Conservation (phyloP, 1,140 invertebrate species). For the Eubasilissa regina region DNA sequence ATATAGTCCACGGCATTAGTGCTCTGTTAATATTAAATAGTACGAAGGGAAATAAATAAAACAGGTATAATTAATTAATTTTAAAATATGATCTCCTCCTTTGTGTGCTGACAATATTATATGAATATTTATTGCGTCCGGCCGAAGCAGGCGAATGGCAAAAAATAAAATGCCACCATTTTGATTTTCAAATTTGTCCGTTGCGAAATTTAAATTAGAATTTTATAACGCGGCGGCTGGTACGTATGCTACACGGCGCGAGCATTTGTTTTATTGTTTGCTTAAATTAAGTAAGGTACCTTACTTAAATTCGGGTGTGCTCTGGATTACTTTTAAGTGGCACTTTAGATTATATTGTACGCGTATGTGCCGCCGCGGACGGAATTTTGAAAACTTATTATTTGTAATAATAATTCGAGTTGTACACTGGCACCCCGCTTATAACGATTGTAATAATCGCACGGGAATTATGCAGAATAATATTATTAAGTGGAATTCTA, state of each 20-base stretch:
- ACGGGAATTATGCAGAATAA: no score
- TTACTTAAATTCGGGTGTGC: no score
- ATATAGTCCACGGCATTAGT: background rate
- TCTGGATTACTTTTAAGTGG: no score
- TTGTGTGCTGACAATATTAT: background rate
- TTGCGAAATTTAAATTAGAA: background rate
- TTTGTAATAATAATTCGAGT: no score
- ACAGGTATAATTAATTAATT: background rate
- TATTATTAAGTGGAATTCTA: no score
- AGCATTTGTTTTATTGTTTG: no score
- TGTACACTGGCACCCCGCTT: no score
- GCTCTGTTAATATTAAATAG: background rate
- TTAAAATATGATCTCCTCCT: background rate
- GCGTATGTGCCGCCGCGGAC: no score
- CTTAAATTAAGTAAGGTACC: no score
- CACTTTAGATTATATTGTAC: no score
- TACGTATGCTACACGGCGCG: background rate
- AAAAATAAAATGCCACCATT: background rate
- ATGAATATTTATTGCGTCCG: conserved; percentile 4
- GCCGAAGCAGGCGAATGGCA: background rate
- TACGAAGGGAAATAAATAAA: background rate
- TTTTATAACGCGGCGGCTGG: background rate
- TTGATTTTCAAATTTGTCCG: background rate
- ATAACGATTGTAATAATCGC: no score
- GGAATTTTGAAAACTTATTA: no score